Evolutionary conservation across 2,888 invertebrate genomes (phyloP).

Genomic region (Timema cristinae): DNA sequence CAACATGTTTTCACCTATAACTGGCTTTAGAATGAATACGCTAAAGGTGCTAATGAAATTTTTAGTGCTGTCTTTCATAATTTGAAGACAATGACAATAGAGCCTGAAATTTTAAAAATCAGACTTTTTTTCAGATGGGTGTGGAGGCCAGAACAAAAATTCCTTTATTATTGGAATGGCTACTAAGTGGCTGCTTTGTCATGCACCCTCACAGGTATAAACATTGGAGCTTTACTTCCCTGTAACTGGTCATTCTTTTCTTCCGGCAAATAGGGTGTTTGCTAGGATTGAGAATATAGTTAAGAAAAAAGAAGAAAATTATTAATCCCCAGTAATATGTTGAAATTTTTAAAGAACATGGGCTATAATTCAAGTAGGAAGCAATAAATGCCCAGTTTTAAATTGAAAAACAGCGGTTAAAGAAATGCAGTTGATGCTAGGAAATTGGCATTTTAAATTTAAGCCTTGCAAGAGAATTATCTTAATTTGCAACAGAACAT

Average conservation of each 20-base stretch:
- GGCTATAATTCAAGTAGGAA: background rate
- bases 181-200: background rate
- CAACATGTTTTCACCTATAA: background rate
- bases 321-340: background rate
- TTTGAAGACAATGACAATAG: background rate
- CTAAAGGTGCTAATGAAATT: background rate
- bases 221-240: conserved; percentile 4
- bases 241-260: background rate
- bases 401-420: background rate
- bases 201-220: background rate
- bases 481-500: background rate
- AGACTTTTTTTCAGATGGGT: conserved; percentile 1
- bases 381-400: background rate
- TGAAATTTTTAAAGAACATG: background rate
- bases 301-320: background rate
- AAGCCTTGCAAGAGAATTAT: background rate
- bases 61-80: background rate
- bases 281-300: background rate
- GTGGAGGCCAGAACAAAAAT: background rate
- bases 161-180: background rate
- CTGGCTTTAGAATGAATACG: background rate
- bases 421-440: background rate
- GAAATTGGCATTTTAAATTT: background rate
- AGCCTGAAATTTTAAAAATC: background rate
- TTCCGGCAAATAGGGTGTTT: background rate